These are phyloP conservation scores for Pseudonaja textilis DNA, from an alignment of 2,113 vertebrate species.

Conservation along the genomic window DNA sequence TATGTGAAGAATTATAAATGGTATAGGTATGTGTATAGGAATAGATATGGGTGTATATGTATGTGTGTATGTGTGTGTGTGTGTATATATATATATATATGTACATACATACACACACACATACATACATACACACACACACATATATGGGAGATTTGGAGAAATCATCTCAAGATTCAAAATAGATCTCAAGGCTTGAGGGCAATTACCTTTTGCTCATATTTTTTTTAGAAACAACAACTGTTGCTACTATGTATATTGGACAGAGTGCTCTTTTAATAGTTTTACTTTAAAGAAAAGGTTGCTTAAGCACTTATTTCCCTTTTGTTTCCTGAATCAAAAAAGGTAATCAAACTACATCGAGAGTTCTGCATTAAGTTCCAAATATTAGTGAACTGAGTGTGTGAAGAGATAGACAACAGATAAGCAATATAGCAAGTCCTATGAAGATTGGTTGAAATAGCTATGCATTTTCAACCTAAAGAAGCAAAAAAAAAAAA, in stretches of 20 bases:
- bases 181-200: background rate
- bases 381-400: background rate
- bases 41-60: no score
- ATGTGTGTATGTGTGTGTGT: no score
- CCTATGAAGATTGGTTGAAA: background rate
- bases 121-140: no score
- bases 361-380: background rate
- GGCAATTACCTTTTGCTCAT: background rate
- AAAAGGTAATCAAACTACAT: background rate
- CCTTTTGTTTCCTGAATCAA: background rate
- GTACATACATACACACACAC: no score
- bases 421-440: background rate
- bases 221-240: background rate
- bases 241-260: background rate
- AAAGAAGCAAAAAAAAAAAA: background rate
- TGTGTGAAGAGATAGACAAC: background rate
- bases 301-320: background rate
- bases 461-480: background rate
- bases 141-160: no score
- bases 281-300: background rate
- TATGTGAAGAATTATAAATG: no score
- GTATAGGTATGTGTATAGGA: no score
- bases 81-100: no score
- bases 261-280: background rate
- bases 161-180: background rate